Conservation (phyloP, 2,113 vertebrate genomes). For the Orientallactaga bullata region DNA sequence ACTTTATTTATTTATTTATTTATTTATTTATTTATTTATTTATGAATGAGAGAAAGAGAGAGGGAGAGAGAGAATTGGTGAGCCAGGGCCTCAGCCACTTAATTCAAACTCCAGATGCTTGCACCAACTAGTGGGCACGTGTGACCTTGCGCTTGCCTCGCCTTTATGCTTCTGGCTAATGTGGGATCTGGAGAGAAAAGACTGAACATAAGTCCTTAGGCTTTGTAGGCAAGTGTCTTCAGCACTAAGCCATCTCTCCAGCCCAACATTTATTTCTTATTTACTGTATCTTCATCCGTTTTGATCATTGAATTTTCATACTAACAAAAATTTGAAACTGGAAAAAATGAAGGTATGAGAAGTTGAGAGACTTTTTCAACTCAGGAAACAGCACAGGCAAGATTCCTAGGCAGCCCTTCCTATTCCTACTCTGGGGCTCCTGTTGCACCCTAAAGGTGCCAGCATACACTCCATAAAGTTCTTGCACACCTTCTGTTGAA, state of each 20-base stretch:
- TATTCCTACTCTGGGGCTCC: background rate
- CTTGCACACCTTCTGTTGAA: background rate
- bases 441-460: background rate
- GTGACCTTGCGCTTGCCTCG: too few species aligned
- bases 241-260: too few species aligned
- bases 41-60: background rate
- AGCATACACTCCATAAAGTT: background rate
- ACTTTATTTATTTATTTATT: too few species aligned
- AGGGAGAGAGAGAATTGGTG: too few species aligned
- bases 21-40: too few species aligned
- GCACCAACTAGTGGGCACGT: too few species aligned
- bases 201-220: too few species aligned
- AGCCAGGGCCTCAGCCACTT: too few species aligned
- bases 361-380: background rate
- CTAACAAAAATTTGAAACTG: background rate
- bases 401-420: background rate
- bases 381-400: background rate
- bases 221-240: too few species aligned
- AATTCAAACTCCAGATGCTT: too few species aligned
- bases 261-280: background rate
- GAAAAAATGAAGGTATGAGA: background rate
- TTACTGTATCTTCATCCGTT: background rate
- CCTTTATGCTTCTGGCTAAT: too few species aligned
- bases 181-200: too few species aligned
- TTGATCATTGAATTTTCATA: constrained; percentile 4